Evolutionary conservation across 2,888 invertebrate genomes (phyloP).

Genomic region (Tethea ocularis): DNA sequence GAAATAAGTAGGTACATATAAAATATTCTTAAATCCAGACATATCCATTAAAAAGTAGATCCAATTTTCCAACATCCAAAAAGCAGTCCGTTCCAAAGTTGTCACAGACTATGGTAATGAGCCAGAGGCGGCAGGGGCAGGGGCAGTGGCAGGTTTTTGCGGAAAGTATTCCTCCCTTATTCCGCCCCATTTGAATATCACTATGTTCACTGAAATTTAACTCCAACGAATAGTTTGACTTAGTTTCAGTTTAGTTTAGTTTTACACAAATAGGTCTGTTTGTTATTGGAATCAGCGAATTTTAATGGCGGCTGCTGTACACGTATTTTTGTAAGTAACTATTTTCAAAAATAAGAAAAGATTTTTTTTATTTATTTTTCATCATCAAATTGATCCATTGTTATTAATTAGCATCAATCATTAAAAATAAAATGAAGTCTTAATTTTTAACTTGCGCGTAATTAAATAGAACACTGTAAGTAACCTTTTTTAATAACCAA

Average conservation of each 20-base stretch:
- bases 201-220: constrained; percentile 42
- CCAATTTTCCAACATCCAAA: constrained; percentile 40
- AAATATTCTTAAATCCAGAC: constrained; percentile 10
- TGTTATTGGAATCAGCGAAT: neutral
- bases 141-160: constrained; percentile 61
- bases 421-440: no score
- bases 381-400: no score
- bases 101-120: constrained; percentile 66
- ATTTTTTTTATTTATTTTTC: no score
- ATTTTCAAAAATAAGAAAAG: constrained; percentile 2
- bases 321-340: neutral
- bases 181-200: constrained; percentile 61
- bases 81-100: constrained; percentile 27
- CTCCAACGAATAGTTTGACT: constrained; percentile 38
- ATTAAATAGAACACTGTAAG: no score
- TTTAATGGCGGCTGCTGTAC: neutral
- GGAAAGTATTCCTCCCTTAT: constrained; percentile 52
- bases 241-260: constrained; percentile 23
- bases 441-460: no score
- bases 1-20: neutral
- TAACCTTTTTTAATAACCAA: no score
- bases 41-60: constrained; percentile 21
- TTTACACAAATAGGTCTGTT: neutral
- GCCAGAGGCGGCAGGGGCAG: constrained; percentile 42
- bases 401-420: no score